These are phyloP conservation scores for Alloplasta piceator DNA, from an alignment of 2,888 invertebrate genomes.

Conservation along the genomic window DNA sequence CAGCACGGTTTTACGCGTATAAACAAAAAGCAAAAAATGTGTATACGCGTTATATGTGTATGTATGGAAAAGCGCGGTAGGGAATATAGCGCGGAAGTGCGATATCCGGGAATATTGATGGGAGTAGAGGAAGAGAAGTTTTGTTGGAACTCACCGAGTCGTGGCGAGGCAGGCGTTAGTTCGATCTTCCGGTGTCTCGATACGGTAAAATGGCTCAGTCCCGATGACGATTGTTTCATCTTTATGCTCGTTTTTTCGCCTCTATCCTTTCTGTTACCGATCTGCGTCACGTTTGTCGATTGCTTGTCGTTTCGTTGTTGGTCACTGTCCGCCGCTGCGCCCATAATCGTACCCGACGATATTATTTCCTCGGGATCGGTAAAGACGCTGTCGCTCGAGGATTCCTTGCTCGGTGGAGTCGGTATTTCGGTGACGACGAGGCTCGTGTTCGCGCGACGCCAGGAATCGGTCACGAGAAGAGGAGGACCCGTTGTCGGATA, in stretches of 20 bases:
- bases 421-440: conserved; percentile 76
- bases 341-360: conserved; percentile 83
- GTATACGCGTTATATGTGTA: background rate
- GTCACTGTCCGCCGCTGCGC: conserved; percentile 67
- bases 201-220: conserved; percentile 84
- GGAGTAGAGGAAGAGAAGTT: background rate
- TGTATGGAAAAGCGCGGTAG: conserved; percentile 5
- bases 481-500: conserved; percentile 71
- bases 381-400: conserved; percentile 90
- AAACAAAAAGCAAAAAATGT: conserved; percentile 10
- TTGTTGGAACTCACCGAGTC: conserved; percentile 68
- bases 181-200: conserved; percentile 87
- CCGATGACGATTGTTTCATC: conserved; percentile 43
- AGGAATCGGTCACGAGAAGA: conserved; percentile 82
- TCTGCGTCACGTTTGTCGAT: conserved; percentile 64
- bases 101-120: background rate
- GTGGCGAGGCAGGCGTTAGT: conserved; percentile 83
- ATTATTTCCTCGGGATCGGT: conserved; percentile 86
- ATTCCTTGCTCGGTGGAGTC: conserved; percentile 85
- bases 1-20: conserved; percentile 22
- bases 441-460: conserved; percentile 80
- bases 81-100: conserved; percentile 33
- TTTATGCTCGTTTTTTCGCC: conserved; percentile 36
- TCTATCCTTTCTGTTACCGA: conserved; percentile 34
- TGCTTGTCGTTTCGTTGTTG: conserved; percentile 56